Evolutionary conservation across 2,797 vertebrate species (phyloP).

Genomic region (Somateria mollissima): DNA sequence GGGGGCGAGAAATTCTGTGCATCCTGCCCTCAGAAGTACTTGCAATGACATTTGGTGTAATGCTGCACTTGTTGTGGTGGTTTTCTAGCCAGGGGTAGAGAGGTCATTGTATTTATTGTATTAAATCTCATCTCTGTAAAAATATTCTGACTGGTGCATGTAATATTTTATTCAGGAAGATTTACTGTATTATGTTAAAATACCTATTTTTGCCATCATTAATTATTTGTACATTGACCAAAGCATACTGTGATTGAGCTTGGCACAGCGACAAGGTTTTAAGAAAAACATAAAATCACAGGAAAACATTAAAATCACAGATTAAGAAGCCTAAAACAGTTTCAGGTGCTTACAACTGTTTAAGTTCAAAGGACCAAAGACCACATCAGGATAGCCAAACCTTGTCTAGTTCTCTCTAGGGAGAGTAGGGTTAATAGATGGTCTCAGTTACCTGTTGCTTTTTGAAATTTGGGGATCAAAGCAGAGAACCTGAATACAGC

Average conservation of each 20-base stretch:
- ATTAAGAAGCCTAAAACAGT: background rate
- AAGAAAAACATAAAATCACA: background rate
- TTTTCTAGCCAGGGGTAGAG: background rate
- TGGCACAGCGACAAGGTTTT: background rate
- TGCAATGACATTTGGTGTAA: background rate
- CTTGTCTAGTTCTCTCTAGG: background rate
- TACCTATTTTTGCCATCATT: background rate
- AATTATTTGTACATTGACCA: background rate
- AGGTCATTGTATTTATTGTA: background rate
- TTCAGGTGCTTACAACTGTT: background rate
- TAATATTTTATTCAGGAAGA: background rate
- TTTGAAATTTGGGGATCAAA: background rate
- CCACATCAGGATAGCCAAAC: rapidly evolving
- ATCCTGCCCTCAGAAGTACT: background rate
- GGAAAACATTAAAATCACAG: background rate
- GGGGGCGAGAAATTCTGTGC: background rate
- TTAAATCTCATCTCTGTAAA: slow-evolving; percentile 7
- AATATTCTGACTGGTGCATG: background rate
- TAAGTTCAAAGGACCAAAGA: background rate
- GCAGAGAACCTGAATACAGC: background rate
- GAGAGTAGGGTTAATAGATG: background rate
- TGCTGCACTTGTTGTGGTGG: background rate
- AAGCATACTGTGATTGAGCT: background rate
- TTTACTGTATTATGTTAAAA: slow-evolving; percentile 22
- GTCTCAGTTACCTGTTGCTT: background rate